Percentiles rank a stretch among this genome's conserved stretches.
Evolutionary conservation across 2,888 invertebrate species (phyloP).

Genomic region (Automeris io): DNA sequence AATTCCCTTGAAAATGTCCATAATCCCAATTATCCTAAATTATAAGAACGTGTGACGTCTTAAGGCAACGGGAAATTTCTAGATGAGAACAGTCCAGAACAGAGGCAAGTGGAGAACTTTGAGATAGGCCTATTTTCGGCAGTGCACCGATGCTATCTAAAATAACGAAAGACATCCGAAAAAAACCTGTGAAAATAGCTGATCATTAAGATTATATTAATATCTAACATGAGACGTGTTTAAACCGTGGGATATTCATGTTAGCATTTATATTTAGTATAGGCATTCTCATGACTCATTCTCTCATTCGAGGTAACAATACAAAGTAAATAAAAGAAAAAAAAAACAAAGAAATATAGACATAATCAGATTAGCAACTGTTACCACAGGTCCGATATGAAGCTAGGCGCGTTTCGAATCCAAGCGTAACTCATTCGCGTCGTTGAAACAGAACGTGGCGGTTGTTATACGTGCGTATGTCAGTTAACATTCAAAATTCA

Average conservation of each 20-base stretch:
- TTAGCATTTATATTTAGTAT: not conserved
- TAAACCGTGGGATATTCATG: not conserved
- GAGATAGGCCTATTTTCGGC: too few relatives aligned
- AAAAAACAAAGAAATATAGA: slow-evolving; percentile 39
- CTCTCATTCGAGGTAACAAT: slow-evolving; percentile 1
- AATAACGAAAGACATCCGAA: too few relatives aligned
- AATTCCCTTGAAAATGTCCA: too few relatives aligned
- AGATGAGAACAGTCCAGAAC: too few relatives aligned
- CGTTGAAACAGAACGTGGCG: slow-evolving; percentile 40
- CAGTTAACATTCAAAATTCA: slow-evolving; percentile 42
- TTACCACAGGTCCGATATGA: slow-evolving; percentile 52
- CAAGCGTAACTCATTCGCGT: slow-evolving; percentile 55
- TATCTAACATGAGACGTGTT: too few relatives aligned
- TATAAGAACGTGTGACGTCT: too few relatives aligned
- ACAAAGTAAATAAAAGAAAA: slow-evolving; percentile 23
- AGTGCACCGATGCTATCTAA: too few relatives aligned
- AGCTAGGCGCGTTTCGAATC: slow-evolving; percentile 9
- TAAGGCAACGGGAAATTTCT: too few relatives aligned
- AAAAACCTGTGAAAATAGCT: too few relatives aligned
- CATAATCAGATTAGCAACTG: slow-evolving; percentile 63
- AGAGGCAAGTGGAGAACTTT: too few relatives aligned
- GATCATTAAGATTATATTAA: too few relatives aligned
- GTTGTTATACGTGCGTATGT: slow-evolving; percentile 48
- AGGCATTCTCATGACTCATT: slow-evolving; percentile 1
- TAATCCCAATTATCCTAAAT: too few relatives aligned